Evolutionary conservation across 2,113 vertebrate species (phyloP).

Genomic region (Leiothrix lutea): DNA sequence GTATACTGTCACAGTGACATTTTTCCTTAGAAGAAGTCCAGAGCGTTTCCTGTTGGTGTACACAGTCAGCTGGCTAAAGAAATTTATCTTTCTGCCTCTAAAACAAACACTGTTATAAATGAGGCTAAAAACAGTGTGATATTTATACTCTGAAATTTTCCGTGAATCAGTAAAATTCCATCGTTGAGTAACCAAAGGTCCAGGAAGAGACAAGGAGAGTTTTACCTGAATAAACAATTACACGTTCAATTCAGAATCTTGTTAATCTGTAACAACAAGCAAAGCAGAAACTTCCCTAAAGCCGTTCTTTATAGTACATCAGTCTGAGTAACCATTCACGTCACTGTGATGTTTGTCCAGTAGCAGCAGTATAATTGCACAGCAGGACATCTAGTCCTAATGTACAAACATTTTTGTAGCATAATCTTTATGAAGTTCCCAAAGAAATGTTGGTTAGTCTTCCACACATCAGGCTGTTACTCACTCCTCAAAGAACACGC

Average conservation of each 20-base stretch:
- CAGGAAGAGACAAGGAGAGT: background rate
- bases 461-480: background rate
- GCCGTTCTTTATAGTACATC: background rate
- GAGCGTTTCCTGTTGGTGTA: background rate
- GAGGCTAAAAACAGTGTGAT: background rate
- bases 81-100: background rate
- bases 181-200: background rate
- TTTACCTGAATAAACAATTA: background rate
- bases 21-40: background rate
- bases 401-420: background rate
- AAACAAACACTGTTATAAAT: background rate
- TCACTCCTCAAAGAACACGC: background rate
- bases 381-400: background rate
- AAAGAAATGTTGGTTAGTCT: background rate
- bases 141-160: background rate
- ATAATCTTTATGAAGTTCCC: background rate
- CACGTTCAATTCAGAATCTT: background rate
- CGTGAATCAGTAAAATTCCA: slow-evolving; percentile 2
- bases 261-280: background rate
- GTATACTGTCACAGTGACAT: background rate
- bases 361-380: background rate
- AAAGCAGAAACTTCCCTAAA: background rate
- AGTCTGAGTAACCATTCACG: background rate
- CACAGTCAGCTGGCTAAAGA: background rate
- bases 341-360: background rate